Evolutionary conservation across 2,797 vertebrate species (phyloP).

Genomic region (Microchirus variegatus): DNA sequence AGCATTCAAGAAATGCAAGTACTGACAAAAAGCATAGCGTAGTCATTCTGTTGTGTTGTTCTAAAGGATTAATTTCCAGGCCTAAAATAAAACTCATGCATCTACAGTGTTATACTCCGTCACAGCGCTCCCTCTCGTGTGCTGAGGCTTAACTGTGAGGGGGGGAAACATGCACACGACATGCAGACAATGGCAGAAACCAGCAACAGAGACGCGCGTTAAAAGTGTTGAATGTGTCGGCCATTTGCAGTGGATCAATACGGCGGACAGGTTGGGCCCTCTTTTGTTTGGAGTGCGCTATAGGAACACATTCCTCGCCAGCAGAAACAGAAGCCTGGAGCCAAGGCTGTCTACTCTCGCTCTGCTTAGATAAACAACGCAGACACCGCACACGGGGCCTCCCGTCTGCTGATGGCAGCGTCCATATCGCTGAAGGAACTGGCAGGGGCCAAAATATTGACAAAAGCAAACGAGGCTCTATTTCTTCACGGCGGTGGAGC

Average conservation of each 20-base stretch:
- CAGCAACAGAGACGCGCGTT: slow-evolving; percentile 19
- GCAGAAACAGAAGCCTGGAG: slow-evolving; percentile 92
- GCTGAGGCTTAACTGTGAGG: neutral
- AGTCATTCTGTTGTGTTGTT: neutral
- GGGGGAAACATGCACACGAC: slow-evolving; percentile 19
- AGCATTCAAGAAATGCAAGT: slow-evolving; percentile 37
- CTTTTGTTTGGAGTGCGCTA: slow-evolving; percentile 89
- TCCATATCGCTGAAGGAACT: slow-evolving; percentile 63
- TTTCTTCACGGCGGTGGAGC: slow-evolving; percentile 36
- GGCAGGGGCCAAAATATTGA: slow-evolving; percentile 69
- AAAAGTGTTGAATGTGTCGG: slow-evolving; percentile 61
- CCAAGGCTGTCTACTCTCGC: slow-evolving; percentile 85
- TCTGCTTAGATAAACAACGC: slow-evolving; percentile 88
- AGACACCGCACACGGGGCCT: slow-evolving; percentile 82
- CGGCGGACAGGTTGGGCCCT: slow-evolving; percentile 81
- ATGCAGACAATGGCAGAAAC: slow-evolving; percentile 3
- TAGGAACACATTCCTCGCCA: slow-evolving; percentile 87
- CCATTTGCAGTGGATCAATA: slow-evolving; percentile 86
- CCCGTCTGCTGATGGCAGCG: slow-evolving; percentile 82
- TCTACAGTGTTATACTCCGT: slow-evolving; percentile 6
- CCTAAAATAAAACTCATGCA: slow-evolving; percentile 7
- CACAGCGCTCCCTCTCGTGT: neutral
- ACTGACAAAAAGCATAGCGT: slow-evolving; percentile 15
- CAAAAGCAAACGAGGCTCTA: slow-evolving; percentile 60
- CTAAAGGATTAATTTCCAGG: slow-evolving; percentile 8